Evolutionary conservation across 2,113 vertebrate species (phyloP).

Genomic region (Cochlearius cochlearius): DNA sequence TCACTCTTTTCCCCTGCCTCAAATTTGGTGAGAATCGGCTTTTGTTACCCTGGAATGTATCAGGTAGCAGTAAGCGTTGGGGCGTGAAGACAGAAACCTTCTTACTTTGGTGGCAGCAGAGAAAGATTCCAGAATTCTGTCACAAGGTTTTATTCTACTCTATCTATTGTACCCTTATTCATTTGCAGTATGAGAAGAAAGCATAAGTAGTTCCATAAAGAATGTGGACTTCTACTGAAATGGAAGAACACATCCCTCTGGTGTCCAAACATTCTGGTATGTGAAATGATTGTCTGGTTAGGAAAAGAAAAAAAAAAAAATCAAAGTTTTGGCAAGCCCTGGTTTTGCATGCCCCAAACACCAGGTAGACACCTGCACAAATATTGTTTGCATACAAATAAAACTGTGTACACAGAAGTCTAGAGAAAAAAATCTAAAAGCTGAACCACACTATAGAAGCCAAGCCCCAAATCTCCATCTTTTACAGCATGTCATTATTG

Average conservation of each 20-base stretch:
- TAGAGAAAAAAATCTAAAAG: background rate
- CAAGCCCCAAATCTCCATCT: background rate
- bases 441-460: background rate
- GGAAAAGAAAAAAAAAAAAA: background rate
- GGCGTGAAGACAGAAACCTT: background rate
- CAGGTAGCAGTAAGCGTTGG: background rate
- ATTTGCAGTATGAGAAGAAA: background rate
- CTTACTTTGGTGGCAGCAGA: background rate
- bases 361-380: conserved; percentile 1
- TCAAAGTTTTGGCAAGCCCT: background rate
- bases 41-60: background rate
- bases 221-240: background rate
- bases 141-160: background rate
- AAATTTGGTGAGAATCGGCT: background rate
- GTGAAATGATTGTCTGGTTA: background rate
- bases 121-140: background rate
- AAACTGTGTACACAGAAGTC: background rate
- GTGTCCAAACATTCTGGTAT: background rate
- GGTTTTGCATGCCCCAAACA: background rate
- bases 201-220: background rate
- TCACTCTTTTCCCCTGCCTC: background rate
- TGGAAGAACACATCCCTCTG: background rate
- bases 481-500: background rate
- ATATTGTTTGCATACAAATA: conserved; percentile 17
- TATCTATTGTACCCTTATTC: background rate